Base-by-base conservation (phyloP, 2,113 vertebrate species). In the Sylvietta virens region DNA sequence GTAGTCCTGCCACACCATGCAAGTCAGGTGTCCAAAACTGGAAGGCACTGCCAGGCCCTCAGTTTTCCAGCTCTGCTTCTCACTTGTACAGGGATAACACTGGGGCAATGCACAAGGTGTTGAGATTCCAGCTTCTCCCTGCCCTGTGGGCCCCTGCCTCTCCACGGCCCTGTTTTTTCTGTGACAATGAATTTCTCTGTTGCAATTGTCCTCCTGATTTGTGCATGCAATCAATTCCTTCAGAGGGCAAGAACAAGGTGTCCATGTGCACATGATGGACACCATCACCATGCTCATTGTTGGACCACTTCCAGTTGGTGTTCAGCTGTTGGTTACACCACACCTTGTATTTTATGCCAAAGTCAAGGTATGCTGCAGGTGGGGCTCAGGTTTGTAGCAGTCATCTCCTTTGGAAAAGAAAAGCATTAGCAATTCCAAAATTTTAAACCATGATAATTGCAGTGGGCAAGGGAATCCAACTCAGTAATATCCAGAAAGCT, bases 91-190 rank as follows among this genome's bases (percentile, higher is more conserved):
- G 22, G 27, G 18, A 44, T n/a, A 24, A 42, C 64, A 31, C 17
- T n/a, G 19, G 9, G 17, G 15, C 39, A 82, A 26, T 0, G 3
- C 5, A 20, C 9, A 60, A 53, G 28, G 13, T 1, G 0, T 22
- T 0, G 2, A 73, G 42, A 57, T 27, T 37, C 6, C n/a, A 77
- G 35, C 44, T 10, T 67, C 39, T 27, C 33, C 21, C 23, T 56
- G 16, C 44, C 31, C 33, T 62, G 28, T 1, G 3, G 11, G 11
- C 5, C 11, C 0, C 0, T 37, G 20, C 6, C 4, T 26, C 17
- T 84, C 20, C 3, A 2, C 22, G 62, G 42, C 30, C 20, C 42
- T 47, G 6, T 26, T 79, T 35, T n/a, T 77, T 73, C 28, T 33
- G 33, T 37, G 51, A 42, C 1, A 4, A 39, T 58, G 35, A 23